A percentile compares a stretch with the other conserved stretches of the same genome.
These are phyloP conservation scores for Micropterix aruncella DNA, from an alignment of 2,888 invertebrate genomes.

Conservation along the genomic window DNA sequence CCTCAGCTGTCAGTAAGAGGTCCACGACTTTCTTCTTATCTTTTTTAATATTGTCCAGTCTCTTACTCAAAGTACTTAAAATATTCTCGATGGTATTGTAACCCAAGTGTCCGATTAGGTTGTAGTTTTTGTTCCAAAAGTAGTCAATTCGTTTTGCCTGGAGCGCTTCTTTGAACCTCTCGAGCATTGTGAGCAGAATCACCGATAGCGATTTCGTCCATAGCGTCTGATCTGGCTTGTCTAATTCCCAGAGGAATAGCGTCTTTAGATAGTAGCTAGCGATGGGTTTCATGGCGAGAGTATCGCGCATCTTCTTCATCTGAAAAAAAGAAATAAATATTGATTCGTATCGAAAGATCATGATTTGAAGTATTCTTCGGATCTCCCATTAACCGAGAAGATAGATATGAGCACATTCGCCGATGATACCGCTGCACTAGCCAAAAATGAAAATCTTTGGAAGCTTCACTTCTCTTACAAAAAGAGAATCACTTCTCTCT, in stretches of 20 bases:
- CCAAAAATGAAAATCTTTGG: too few species aligned
- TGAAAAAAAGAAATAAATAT: slow-evolving; percentile 14
- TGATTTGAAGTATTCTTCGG: too few species aligned
- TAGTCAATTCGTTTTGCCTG: slow-evolving; percentile 21
- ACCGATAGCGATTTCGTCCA: slow-evolving; percentile 24
- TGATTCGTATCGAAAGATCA: too few species aligned
- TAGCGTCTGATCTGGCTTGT: slow-evolving; percentile 20
- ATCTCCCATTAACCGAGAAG: too few species aligned
- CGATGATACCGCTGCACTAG: too few species aligned
- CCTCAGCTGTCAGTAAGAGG: slow-evolving; percentile 19
- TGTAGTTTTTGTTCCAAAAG: slow-evolving; percentile 26
- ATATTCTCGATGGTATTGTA: slow-evolving; percentile 20
- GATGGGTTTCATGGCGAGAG: slow-evolving; percentile 25
- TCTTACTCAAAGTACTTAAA: slow-evolving; percentile 21
- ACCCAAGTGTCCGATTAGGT: slow-evolving; percentile 24
- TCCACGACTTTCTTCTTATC: slow-evolving; percentile 20
- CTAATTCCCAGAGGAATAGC: slow-evolving; percentile 30
- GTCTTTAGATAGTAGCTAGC: slow-evolving; percentile 46
- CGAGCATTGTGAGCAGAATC: slow-evolving; percentile 23
- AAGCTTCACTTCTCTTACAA: too few species aligned
- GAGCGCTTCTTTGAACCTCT: slow-evolving; percentile 21
- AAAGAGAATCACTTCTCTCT: too few species aligned
- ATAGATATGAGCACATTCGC: too few species aligned
- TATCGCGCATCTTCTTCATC: slow-evolving; percentile 38
- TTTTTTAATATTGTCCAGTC: slow-evolving; percentile 24